Evolutionary conservation across 2,888 invertebrate species (phyloP).

Genomic region (Acanthosepion lycidas): DNA sequence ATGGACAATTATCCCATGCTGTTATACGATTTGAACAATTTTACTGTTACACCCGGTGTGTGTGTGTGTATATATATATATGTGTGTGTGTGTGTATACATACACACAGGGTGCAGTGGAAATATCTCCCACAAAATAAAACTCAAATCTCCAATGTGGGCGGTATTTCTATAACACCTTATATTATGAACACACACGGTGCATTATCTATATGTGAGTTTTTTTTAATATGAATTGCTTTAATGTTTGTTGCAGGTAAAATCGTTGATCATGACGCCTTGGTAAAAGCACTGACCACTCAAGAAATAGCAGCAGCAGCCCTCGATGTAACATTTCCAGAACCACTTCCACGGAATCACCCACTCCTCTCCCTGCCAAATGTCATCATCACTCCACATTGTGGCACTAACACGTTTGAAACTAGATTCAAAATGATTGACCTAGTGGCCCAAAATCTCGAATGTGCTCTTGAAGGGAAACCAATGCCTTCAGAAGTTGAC

Average conservation of each 20-base stretch:
- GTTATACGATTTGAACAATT: too few species aligned
- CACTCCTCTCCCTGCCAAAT: constrained; percentile 53
- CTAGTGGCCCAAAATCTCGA: constrained; percentile 49
- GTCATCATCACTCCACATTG: constrained; percentile 56
- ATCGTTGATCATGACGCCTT: constrained; percentile 57
- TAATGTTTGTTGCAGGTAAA: constrained; percentile 48
- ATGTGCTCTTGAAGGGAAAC: constrained; percentile 49
- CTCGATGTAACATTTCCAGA: constrained; percentile 61
- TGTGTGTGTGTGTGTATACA: too few species aligned
- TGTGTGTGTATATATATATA: too few species aligned
- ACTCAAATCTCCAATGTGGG: too few species aligned
- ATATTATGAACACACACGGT: too few species aligned
- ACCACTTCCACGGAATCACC: constrained; percentile 55
- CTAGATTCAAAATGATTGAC: constrained; percentile 49
- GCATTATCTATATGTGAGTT: too few species aligned
- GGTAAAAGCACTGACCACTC: constrained; percentile 52
- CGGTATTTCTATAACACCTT: too few species aligned
- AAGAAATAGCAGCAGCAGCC: constrained; percentile 55
- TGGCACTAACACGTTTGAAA: constrained; percentile 52
- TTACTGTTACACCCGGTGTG: too few species aligned
- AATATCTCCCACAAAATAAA: too few species aligned
- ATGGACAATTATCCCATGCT: too few species aligned
- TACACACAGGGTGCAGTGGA: too few species aligned
- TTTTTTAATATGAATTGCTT: not conserved
- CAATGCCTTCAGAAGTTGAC: constrained; percentile 47